Base-by-base conservation (phyloP, 2,888 invertebrate genomes). In the Drosophila pullipes region DNA sequence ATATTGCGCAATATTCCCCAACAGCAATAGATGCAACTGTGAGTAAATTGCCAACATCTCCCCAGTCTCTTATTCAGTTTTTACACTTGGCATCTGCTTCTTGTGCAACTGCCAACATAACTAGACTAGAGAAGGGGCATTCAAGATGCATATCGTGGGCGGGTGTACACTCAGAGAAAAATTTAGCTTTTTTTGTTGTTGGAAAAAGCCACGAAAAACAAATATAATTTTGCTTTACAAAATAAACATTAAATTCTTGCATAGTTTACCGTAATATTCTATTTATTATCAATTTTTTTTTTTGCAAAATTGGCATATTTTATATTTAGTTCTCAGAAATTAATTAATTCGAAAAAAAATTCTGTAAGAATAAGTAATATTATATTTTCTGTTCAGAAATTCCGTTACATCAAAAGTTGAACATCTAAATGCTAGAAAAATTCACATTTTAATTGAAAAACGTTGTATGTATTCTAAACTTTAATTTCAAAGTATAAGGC, bases 1-100 rank as follows among this genome's bases (percentile, higher is more conserved):
- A 79, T 64, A 88, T 88, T 88, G 80, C 69, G 69, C 82, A 70
- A 81, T 76, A 41, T 33, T 35, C 35, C 37, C 41, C 28, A 18
- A 52, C 52, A 74, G 54, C 35, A 50, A 50, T 57, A 57, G 65
- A 57, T 75, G 78, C 78, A 77, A 54, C 62, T 65, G 33, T 39
- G 44, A 68, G 39, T 58, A 49, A 58, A 39, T 33, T 49, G 16
- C 13, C 31, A 54, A n/a, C 30, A 6, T n/a, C 52, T 25, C n/a
- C 57, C 37, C 57, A 13, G n/a, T 5, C n/a, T 28, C 31, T 22
- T 57, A 2, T n/a, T 13, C 44, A 39, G 10, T 55, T 44, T 66
- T 67, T 60, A 30, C 59, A 57, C 58, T 59, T 53, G 68, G 60
- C 58, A 49, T 78, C 39, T 66, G 78, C 63, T 65, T 16, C 66